These are phyloP conservation scores for Cosmia trapezina DNA, from an alignment of 2,888 invertebrate genomes.

Conservation along the genomic window DNA sequence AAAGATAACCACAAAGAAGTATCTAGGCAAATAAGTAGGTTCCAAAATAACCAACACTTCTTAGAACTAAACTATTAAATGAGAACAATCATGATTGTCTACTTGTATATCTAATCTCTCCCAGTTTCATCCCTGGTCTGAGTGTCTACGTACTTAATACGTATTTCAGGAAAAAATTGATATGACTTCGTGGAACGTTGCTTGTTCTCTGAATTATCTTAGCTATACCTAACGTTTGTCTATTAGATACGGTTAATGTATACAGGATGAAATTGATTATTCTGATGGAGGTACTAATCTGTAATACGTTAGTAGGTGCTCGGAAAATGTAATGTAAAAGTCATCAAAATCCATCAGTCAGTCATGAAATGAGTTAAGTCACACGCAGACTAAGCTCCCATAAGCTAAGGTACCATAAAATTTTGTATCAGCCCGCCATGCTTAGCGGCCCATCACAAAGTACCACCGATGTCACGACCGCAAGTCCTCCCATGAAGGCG, in stretches of 20 bases:
- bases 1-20: not conserved
- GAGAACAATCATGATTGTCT: not conserved
- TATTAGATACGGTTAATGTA: not conserved
- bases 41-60: constrained; percentile 2
- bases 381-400: too few species aligned
- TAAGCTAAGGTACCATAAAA: too few species aligned
- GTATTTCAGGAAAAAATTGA: constrained; percentile 20
- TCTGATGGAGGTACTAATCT: not conserved
- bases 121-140: constrained; percentile 1
- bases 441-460: too few species aligned
- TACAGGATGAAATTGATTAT: not conserved
- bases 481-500: too few species aligned
- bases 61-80: constrained; percentile 3
- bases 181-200: constrained; percentile 2
- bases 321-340: not conserved
- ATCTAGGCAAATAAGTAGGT: not conserved
- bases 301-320: not conserved
- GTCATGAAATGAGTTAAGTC: too few species aligned
- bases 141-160: not conserved
- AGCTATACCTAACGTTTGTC: not conserved
- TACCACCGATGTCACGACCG: too few species aligned
- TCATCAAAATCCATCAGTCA: not conserved
- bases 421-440: too few species aligned
- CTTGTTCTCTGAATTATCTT: constrained; percentile 7
- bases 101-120: not conserved